Evolutionary conservation across 53 echinoderm and acorn worm genomes (phyloP), one percentile per base, ranked within the genome.

Genomic region (Echinarachnius parma): DNA sequence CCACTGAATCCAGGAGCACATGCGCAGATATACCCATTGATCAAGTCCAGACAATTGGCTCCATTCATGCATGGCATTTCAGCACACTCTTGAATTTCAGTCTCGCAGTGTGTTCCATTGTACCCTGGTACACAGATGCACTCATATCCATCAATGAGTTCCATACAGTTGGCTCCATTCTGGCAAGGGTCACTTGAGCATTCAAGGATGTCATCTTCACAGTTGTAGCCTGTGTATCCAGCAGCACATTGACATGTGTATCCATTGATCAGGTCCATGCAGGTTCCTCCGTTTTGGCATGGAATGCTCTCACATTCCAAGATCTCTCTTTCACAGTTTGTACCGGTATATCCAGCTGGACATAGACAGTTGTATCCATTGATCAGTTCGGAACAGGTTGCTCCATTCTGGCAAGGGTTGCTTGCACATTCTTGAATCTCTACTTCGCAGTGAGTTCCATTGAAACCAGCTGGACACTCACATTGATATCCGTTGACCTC

Each of bases 111-210:
- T 31, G 44, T 46, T 21, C 87, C 87, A 10, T 62, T 68, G 28
- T 46, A 77, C 1, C 87, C 87, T 7, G 60, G 20, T 15, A 14
- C 21, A 48, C 87, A 86, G 21, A 61, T 7, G 20, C 87, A 86
- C 4, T 15, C 16, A 24, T 61, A 81, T 48, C 61, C 63, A 34
- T 67, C 61, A 35, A 86, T 22, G 33, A 61, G 55, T 66, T 86
- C 87, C 31, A 63, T 67, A 53, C 87, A 86, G 34, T 76, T 81
- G n/a, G 81, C 58, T 18, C 69, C 81, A 55, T 86, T 75, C 25
- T 47, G 61, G 30, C 86, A 86, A 11, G 72, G 86, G 23, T 34
- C 28, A 15, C 67, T 31, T 2, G 60, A 13, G 46, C 86, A 86
- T 27, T 86, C 86, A 28, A 70, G 18, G 1, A 84, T 49, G 21